Evolutionary conservation across 2,797 vertebrate species (phyloP).

Genomic region (Eospalax fontanierii): DNA sequence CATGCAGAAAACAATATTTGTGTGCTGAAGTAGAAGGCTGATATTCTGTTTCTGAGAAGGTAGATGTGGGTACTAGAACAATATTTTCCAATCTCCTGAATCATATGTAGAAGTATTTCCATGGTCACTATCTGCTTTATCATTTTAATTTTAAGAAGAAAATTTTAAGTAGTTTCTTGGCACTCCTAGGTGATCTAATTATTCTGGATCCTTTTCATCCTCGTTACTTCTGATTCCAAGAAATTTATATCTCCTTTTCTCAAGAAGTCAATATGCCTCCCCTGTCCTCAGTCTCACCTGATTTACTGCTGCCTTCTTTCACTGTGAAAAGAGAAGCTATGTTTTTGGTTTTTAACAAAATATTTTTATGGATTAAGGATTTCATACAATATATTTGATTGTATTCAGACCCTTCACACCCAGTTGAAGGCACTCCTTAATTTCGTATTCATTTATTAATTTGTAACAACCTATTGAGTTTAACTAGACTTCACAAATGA

Average conservation of each 20-base stretch:
- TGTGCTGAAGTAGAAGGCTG: background rate
- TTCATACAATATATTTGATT: too few species aligned
- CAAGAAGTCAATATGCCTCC: background rate
- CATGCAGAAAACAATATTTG: background rate
- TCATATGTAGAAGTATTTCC: background rate
- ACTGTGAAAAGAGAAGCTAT: background rate
- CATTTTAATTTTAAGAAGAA: background rate
- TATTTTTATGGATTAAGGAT: too few species aligned
- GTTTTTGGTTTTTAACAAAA: too few species aligned
- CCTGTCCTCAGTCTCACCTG: background rate
- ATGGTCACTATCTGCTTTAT: background rate
- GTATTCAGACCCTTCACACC: too few species aligned
- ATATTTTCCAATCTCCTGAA: background rate
- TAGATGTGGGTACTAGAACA: background rate
- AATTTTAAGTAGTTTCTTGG: background rate
- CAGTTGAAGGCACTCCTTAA: too few species aligned
- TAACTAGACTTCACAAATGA: too few species aligned
- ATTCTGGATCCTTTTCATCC: background rate
- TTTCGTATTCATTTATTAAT: too few species aligned
- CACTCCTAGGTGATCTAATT: background rate
- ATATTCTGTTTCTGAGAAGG: background rate
- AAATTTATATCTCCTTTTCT: background rate
- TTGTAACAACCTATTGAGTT: too few species aligned
- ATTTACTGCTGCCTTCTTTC: background rate
- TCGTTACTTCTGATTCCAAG: background rate